These are phyloP conservation scores for Aulostomus chinensis DNA, from an alignment of 2,797 vertebrate species.

Conservation along the genomic window DNA sequence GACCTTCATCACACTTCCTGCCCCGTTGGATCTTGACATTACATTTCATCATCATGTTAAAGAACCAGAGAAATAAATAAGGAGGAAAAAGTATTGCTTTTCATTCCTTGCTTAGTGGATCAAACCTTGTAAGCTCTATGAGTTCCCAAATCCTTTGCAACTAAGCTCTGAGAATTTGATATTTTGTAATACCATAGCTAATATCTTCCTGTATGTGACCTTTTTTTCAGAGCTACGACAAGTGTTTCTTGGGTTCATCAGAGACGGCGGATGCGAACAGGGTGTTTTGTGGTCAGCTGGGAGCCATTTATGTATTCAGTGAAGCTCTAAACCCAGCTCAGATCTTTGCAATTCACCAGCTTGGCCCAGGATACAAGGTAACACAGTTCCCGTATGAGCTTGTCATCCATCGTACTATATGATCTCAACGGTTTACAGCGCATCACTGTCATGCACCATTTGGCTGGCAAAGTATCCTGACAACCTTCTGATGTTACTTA, in stretches of 20 bases:
- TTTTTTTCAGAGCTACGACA: conserved; percentile 91
- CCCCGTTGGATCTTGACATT: conserved; percentile 9
- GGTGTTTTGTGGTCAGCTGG: conserved; percentile 97
- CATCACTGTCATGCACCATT: conserved; percentile 15
- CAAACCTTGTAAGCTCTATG: not conserved
- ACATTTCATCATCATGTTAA: not conserved
- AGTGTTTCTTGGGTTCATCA: conserved; percentile 98
- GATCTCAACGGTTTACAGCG: not conserved
- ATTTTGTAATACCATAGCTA: not conserved
- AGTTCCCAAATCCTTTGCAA: not conserved
- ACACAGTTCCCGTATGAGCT: not conserved
- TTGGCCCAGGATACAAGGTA: conserved; percentile 99
- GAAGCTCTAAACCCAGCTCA: conserved; percentile 98
- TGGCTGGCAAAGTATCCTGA: conserved; percentile 7
- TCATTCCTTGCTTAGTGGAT: too few species aligned
- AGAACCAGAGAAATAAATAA: not conserved
- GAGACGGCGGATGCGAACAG: conserved; percentile 97
- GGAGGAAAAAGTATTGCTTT: too few species aligned
- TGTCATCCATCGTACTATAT: not conserved
- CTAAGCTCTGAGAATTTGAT: not conserved
- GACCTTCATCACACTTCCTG: conserved; percentile 25
- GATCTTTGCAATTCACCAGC: conserved; percentile 98
- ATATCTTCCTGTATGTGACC: conserved; percentile 4
- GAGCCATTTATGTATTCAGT: conserved; percentile 96
- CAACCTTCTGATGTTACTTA: conserved; percentile 14